A percentile compares a stretch with the other conserved stretches of the same genome.
These are phyloP conservation scores for Falco naumanni DNA, from an alignment of 2,797 vertebrate genomes.

Conservation along the genomic window DNA sequence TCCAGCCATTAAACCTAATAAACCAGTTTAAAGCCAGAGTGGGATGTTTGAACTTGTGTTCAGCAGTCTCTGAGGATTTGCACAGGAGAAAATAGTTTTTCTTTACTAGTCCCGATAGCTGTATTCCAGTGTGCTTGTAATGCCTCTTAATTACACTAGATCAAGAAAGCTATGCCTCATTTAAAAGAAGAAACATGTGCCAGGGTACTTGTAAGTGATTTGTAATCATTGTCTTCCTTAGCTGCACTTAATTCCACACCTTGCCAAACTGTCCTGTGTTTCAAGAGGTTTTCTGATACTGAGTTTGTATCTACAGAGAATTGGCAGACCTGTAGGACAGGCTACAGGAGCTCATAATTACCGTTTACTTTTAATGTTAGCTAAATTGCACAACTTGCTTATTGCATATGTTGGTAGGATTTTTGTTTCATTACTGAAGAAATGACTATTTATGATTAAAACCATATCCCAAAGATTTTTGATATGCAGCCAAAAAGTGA, in stretches of 20 bases:
- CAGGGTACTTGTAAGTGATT: not conserved
- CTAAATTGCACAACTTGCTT: not conserved
- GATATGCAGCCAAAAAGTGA: not conserved
- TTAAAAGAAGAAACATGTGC: not conserved
- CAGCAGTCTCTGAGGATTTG: not conserved
- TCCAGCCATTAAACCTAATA: slow-evolving; percentile 16
- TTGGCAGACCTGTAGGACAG: not conserved
- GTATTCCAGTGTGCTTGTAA: not conserved
- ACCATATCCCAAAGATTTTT: not conserved
- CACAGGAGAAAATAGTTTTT: not conserved
- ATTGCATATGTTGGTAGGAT: not conserved
- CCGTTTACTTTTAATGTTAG: not conserved
- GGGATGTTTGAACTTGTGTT: not conserved
- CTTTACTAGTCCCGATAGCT: not conserved
- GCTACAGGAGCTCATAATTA: not conserved
- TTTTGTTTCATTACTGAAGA: not conserved
- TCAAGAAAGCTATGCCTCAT: not conserved
- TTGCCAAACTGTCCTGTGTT: not conserved
- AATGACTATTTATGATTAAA: not conserved
- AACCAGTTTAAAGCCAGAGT: not conserved
- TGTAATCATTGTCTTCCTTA: not conserved
- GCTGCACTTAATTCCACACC: not conserved
- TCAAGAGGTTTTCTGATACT: not conserved
- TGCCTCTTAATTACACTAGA: not conserved
- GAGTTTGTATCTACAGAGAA: not conserved